A percentile compares a stretch with the other conserved stretches of the same genome.
Evolutionary conservation across 1,140 invertebrate genomes (phyloP).

Genomic region (Drosophila gunungcola): DNA sequence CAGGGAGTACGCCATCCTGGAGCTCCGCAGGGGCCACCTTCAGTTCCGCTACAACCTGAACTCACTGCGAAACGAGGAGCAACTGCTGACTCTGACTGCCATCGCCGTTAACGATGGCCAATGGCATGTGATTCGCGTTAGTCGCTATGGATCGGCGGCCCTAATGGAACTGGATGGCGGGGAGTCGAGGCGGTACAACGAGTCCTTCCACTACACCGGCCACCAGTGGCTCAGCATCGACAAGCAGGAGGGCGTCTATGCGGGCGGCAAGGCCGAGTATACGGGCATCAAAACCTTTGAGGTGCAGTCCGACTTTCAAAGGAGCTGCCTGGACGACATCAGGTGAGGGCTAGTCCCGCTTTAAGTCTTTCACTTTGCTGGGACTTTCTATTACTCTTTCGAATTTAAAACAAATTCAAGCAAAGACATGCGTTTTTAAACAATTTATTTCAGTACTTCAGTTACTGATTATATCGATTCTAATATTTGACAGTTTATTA

Average conservation of each 20-base stretch:
- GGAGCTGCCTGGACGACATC: constrained; percentile 85
- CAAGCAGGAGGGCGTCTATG: constrained; percentile 89
- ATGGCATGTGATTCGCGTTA: constrained; percentile 89
- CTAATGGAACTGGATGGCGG: constrained; percentile 89
- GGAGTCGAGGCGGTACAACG: constrained; percentile 89
- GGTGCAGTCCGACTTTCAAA: constrained; percentile 88
- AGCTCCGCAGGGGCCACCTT: constrained; percentile 87
- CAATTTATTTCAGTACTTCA: too few species aligned
- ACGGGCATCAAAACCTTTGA: constrained; percentile 87
- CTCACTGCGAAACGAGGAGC: constrained; percentile 86
- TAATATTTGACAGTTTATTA: too few species aligned
- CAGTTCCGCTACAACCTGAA: constrained; percentile 89
- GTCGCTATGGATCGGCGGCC: constrained; percentile 88
- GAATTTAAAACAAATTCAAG: too few species aligned
- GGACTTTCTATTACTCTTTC: background rate
- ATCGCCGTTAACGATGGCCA: constrained; percentile 89
- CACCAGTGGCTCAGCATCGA: constrained; percentile 88
- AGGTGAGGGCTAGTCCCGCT: constrained; percentile 56
- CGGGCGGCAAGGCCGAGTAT: constrained; percentile 89
- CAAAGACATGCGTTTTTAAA: too few species aligned
- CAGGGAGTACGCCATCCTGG: constrained; percentile 88
- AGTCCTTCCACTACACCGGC: constrained; percentile 87
- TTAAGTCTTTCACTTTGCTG: constrained; percentile 9
- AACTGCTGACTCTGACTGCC: constrained; percentile 86
- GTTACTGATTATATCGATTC: too few species aligned